Conservation (phyloP, 2,113 vertebrate species). For the Neotragus pygmaeus region DNA sequence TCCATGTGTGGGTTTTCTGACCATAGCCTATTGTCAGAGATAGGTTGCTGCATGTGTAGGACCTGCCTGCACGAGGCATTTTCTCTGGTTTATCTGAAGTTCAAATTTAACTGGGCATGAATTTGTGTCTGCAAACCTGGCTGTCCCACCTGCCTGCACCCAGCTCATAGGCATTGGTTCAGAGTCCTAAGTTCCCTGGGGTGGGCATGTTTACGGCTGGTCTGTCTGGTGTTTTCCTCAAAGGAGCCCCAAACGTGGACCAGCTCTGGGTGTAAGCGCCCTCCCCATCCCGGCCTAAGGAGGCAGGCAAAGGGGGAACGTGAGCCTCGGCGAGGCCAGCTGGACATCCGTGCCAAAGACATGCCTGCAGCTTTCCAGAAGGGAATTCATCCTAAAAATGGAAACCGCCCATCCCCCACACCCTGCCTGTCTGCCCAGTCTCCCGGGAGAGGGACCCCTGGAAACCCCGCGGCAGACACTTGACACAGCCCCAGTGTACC, state of each 20-base stretch:
- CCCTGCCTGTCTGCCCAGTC: background rate
- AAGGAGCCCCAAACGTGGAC: fast-evolving
- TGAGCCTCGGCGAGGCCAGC: background rate
- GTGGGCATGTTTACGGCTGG: fast-evolving
- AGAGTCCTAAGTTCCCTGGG: fast-evolving
- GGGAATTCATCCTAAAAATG: background rate
- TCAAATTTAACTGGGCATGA: fast-evolving
- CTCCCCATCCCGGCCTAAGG: background rate
- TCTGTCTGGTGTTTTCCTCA: background rate
- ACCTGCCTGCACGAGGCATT: fast-evolving
- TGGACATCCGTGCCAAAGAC: background rate
- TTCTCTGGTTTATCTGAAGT: fast-evolving
- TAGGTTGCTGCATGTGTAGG: fast-evolving
- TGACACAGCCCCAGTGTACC: background rate
- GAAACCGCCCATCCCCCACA: background rate
- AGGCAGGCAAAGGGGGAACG: fast-evolving
- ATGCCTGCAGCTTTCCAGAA: background rate
- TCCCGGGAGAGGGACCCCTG: background rate
- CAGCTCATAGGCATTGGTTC: fast-evolving
- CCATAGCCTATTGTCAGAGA: fast-evolving
- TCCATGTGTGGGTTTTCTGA: fast-evolving
- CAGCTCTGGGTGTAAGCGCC: fast-evolving
- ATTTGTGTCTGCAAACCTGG: no score
- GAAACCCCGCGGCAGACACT: background rate
- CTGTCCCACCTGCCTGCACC: fast-evolving